phyloP scores from a whole-genome alignment of 2,888 invertebrate species.

The Anaspis maculata region DNA sequence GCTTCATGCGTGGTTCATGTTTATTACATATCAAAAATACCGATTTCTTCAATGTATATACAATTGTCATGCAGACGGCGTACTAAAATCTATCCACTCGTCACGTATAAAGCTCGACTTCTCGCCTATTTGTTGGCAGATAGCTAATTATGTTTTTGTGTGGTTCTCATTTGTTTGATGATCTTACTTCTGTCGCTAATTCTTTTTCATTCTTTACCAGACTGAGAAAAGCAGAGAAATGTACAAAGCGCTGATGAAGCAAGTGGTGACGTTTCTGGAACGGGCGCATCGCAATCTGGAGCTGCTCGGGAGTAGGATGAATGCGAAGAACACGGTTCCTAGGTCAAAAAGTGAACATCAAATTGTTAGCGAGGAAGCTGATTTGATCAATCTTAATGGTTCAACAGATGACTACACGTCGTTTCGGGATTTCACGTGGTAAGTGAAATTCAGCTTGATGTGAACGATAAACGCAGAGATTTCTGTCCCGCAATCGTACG shows the following conservation, averaged over 20 bases:
- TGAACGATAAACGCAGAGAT: too few species aligned
- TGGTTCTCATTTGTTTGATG: conserved; percentile 1
- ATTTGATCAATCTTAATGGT: conserved; percentile 5
- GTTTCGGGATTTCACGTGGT: conserved; percentile 54
- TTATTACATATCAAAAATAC: too few species aligned
- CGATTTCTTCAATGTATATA: too few species aligned
- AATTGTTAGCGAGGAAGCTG: conserved; percentile 23
- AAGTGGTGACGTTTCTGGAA: conserved; percentile 61
- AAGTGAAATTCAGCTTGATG: conserved; percentile 20
- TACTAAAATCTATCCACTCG: too few species aligned
- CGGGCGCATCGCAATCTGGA: conserved; percentile 59
- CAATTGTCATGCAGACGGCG: too few species aligned
- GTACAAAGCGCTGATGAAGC: conserved; percentile 64
- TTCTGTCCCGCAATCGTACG: too few species aligned
- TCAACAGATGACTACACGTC: conserved; percentile 38
- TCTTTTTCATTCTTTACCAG: too few species aligned
- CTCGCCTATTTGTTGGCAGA: not conserved
- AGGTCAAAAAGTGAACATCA: conserved; percentile 48
- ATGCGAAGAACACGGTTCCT: conserved; percentile 37
- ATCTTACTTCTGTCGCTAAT: conserved; percentile 1
- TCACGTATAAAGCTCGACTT: not conserved
- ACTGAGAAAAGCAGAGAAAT: conserved; percentile 63
- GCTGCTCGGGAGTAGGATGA: conserved; percentile 39
- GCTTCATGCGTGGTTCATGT: conserved; percentile 1
- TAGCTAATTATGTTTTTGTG: conserved; percentile 1